A percentile compares a stretch with the other conserved stretches of the same genome.
These are phyloP conservation scores for Cheilosia pagana DNA, from an alignment of 2,888 invertebrate species.

Conservation along the genomic window DNA sequence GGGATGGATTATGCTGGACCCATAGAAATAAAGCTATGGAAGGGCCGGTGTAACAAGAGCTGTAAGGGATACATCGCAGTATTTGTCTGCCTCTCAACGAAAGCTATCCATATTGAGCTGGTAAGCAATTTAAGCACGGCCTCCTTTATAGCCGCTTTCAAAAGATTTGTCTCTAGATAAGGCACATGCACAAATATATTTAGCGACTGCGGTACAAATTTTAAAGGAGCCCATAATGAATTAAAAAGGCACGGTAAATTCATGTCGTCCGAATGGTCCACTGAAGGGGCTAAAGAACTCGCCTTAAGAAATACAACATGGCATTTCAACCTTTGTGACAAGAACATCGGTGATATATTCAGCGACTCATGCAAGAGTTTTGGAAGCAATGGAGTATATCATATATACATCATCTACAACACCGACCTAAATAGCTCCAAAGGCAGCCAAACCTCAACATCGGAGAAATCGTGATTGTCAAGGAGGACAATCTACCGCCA, in stretches of 20 bases:
- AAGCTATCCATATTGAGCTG: conserved; percentile 6
- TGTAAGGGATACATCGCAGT: conserved; percentile 1
- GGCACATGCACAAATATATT: background rate
- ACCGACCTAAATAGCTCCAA: conserved; percentile 54
- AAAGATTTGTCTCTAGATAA: conserved; percentile 12
- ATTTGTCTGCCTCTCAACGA: conserved; percentile 10
- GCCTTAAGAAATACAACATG: too few species aligned
- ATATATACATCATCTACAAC: conserved; percentile 57
- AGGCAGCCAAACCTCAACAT: background rate
- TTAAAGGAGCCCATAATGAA: background rate
- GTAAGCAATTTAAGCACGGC: background rate
- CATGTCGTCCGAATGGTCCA: background rate
- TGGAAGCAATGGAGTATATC: conserved; percentile 63
- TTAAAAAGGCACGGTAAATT: background rate
- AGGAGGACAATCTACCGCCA: too few species aligned
- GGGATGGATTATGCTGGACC: background rate
- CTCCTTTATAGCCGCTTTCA: conserved; percentile 2
- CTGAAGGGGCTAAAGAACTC: background rate
- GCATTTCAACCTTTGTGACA: too few species aligned
- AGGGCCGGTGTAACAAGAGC: background rate
- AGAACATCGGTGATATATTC: conserved; percentile 13
- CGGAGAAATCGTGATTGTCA: too few species aligned
- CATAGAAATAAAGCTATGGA: background rate
- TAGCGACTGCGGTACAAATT: background rate
- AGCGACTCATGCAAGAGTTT: conserved; percentile 43